Evolutionary conservation across 2,113 vertebrate genomes (phyloP), one percentile per base, ranked within the genome.

Genomic region (Saimiri boliviensis): DNA sequence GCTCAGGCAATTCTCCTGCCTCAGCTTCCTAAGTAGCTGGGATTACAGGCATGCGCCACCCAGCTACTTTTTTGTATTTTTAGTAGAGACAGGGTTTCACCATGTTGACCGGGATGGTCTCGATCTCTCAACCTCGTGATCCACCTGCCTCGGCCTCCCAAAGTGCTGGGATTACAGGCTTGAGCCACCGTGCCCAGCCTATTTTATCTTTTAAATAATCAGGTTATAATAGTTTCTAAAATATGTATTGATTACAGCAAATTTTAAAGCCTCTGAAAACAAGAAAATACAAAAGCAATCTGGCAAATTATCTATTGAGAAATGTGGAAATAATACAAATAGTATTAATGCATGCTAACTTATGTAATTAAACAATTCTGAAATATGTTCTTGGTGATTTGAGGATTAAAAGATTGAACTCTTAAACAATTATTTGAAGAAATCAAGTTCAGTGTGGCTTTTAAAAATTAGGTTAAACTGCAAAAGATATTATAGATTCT

Each of bases 141-240:
- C n/a, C n/a, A n/a, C n/a, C n/a, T n/a, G n/a, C n/a, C n/a, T n/a
- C n/a, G n/a, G n/a, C n/a, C n/a, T n/a, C n/a, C n/a, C n/a, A n/a
- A n/a, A n/a, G n/a, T n/a, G n/a, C n/a, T n/a, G n/a, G n/a, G n/a
- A n/a, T n/a, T n/a, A n/a, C n/a, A n/a, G n/a, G n/a, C n/a, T n/a
- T n/a, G n/a, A n/a, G n/a, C n/a, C n/a, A n/a, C n/a, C n/a, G n/a
- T n/a, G n/a, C n/a, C n/a, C n/a, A n/a, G n/a, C n/a, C n/a, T 90
- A 89, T 89, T 91, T 94, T 94, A 76, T 82, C 13, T 79, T 83
- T 94, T 81, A 92, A 85, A 92, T 89, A 58, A 94, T 87, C 9
- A 74, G 0, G 3, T 89, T 91, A 13, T 19, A 79, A 82, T 93
- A 9, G 35, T 80, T 40, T 93, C 27, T 68, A 80, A 80, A 95